Conservation (phyloP, 1,140 invertebrate species). For the Parasteatoda tepidariorum region DNA sequence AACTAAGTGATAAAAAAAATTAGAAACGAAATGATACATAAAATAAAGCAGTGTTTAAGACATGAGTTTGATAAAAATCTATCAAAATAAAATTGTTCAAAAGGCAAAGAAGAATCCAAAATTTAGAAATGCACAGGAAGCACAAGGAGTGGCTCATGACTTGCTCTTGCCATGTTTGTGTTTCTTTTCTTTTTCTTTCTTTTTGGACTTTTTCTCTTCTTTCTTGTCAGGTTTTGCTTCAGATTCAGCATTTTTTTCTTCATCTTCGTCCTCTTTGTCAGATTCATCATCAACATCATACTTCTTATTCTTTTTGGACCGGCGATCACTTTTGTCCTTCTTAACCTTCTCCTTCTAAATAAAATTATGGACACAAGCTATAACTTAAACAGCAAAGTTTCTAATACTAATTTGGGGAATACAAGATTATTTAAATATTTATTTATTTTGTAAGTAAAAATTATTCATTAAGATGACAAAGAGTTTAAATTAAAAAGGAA, state of each 20-base stretch:
- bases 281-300: slow-evolving; percentile 44
- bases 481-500: neutral
- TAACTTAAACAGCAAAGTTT: neutral
- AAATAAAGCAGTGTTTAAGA: too few species aligned
- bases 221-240: slow-evolving; percentile 51
- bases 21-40: too few species aligned
- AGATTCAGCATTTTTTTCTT: slow-evolving; percentile 46
- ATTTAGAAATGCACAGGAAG: neutral
- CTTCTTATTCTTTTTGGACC: slow-evolving; percentile 38
- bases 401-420: neutral
- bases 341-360: slow-evolving; percentile 50
- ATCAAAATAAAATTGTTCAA: neutral
- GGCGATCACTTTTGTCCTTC: slow-evolving; percentile 34
- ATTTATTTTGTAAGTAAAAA: neutral
- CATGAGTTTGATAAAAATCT: too few species aligned
- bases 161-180: slow-evolving; percentile 50
- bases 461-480: too few species aligned
- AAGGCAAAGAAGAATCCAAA: neutral
- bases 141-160: slow-evolving; percentile 8
- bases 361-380: neutral
- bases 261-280: slow-evolving; percentile 34
- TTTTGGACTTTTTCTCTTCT: slow-evolving; percentile 50
- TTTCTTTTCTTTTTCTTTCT: slow-evolving; percentile 54
- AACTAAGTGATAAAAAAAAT: too few species aligned
- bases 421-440: neutral